A percentile compares a stretch with the other conserved stretches of the same genome.
Conservation (phyloP, 2,888 invertebrate genomes). For the Cosmorhoe ocellata region DNA sequence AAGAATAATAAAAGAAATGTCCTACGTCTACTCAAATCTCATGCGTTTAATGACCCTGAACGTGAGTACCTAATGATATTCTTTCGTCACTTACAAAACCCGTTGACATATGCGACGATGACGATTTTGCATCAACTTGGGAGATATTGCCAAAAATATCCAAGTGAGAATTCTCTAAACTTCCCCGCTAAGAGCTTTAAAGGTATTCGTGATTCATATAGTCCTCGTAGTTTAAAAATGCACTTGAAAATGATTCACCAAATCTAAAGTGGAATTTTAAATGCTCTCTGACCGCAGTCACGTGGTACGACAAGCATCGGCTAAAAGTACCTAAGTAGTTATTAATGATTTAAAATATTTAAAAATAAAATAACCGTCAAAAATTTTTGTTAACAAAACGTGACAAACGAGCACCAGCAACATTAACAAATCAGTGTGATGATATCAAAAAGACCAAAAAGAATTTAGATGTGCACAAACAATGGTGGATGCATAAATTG, state of each 20-base stretch:
- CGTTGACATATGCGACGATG: conserved; percentile 40
- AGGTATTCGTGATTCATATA: conserved; percentile 47
- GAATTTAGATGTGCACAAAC: conserved; percentile 30
- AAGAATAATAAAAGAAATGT: conserved; percentile 19
- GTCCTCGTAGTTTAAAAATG: conserved; percentile 27
- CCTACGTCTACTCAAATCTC: conserved; percentile 7
- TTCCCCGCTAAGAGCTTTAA: conserved; percentile 33
- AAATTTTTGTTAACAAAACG: conserved; percentile 13
- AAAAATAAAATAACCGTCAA: conserved; percentile 1
- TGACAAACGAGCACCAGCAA: conserved; percentile 1
- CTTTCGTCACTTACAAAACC: conserved; percentile 25
- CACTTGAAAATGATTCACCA: conserved; percentile 39
- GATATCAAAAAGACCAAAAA: conserved; percentile 12
- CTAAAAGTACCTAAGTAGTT: no score
- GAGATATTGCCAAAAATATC: conserved; percentile 69
- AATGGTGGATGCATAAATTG: conserved; percentile 32
- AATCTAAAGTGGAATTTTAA: conserved; percentile 20
- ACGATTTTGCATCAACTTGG: conserved; percentile 57
- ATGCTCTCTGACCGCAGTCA: conserved; percentile 16
- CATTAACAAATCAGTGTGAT: conserved; percentile 15
- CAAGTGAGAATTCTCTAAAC: conserved; percentile 32
- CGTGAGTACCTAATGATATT: conserved; percentile 21
- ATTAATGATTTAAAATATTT: conserved; percentile 2
- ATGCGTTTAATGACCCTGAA: conserved; percentile 22
- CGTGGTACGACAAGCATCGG: no score